These are phyloP conservation scores for Lydus trimaculatus DNA, from an alignment of 2,888 invertebrate genomes.

Conservation along the genomic window DNA sequence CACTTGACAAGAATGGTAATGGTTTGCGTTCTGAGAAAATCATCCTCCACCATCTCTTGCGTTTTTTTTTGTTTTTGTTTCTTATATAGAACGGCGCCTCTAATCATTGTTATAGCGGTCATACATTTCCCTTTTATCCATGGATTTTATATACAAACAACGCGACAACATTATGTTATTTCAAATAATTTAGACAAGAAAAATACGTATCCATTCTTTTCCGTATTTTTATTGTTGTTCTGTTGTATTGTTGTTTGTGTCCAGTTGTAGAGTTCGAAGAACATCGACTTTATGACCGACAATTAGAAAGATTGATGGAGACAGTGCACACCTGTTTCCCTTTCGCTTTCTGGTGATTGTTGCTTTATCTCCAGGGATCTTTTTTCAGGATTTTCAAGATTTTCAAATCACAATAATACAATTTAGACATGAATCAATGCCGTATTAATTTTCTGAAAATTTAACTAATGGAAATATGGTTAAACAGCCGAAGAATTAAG, in stretches of 20 bases:
- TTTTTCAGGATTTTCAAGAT: not conserved
- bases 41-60: not conserved
- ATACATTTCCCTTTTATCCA: conserved; percentile 26
- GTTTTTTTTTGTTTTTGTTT: too few species aligned
- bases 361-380: not conserved
- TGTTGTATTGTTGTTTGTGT: not conserved
- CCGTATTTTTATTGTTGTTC: not conserved
- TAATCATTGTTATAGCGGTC: conserved; percentile 21
- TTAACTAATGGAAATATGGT: too few species aligned
- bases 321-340: conserved; percentile 4
- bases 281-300: conserved; percentile 3
- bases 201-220: not conserved
- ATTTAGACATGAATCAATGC: too few species aligned
- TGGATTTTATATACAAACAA: conserved; percentile 14
- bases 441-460: too few species aligned
- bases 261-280: conserved; percentile 3
- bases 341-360: not conserved
- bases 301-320: conserved; percentile 7
- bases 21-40: conserved; percentile 13
- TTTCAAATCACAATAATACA: not conserved
- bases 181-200: not conserved
- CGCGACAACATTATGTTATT: conserved; percentile 16
- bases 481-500: too few species aligned
- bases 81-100: conserved; percentile 11
- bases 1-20: conserved; percentile 22